A percentile compares a stretch with the other conserved stretches of the same genome.
phyloP scores from a whole-genome alignment of 2,113 vertebrate genomes.

The Neolamprologus ventralis region DNA sequence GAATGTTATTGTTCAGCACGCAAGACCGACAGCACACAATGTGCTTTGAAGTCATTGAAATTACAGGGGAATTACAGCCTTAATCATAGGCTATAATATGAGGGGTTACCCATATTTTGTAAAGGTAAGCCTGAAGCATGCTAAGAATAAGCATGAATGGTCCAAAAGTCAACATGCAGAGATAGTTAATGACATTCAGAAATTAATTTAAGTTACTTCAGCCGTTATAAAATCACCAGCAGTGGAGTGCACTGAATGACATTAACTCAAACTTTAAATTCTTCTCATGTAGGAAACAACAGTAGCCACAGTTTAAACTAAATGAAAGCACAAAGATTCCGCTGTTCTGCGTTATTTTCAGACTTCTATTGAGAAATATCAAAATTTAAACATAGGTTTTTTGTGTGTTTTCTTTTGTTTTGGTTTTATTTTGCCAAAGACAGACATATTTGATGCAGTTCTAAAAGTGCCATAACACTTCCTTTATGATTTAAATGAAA shows the following conservation, averaged over 20 bases:
- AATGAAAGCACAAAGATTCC: not conserved
- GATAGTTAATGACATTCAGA: not conserved
- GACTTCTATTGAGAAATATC: not conserved
- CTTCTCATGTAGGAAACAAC: not conserved
- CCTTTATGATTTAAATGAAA: not conserved
- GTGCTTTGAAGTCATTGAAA: not conserved
- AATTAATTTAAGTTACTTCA: not conserved
- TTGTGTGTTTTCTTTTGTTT: not conserved
- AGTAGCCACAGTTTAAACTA: not conserved
- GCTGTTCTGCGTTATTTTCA: fast-evolving
- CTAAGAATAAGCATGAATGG: not conserved
- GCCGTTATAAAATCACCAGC: not conserved
- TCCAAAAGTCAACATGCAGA: not conserved
- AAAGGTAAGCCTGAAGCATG: not conserved
- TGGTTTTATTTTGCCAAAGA: not conserved
- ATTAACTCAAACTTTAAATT: not conserved
- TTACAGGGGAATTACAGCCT: not conserved
- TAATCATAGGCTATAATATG: not conserved
- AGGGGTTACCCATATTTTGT: not conserved
- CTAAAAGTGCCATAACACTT: not conserved
- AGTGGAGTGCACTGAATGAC: not conserved
- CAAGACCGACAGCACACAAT: not conserved
- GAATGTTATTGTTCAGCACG: not conserved
- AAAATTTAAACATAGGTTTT: not conserved
- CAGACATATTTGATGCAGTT: not conserved